Conservation (phyloP, 2,888 invertebrate genomes). For the Nomada ruficornis region DNA sequence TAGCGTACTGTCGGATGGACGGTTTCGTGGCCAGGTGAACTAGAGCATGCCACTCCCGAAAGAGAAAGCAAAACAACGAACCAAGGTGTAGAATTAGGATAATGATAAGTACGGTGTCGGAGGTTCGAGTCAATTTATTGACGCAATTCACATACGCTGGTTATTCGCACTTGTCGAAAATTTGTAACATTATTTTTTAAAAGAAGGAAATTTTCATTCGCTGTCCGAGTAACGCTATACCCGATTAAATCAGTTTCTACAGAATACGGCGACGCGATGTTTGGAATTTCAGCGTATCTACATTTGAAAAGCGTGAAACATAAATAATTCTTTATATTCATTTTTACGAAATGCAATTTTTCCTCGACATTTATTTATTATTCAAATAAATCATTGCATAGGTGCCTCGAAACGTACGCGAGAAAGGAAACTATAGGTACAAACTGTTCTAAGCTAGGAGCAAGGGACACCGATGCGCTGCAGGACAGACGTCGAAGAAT, state of each 20-base stretch:
- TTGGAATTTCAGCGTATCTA: too few species aligned
- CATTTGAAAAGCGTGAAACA: too few species aligned
- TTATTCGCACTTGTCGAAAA: conserved; percentile 17
- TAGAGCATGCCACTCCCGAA: conserved; percentile 84
- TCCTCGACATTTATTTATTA: too few species aligned
- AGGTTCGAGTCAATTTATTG: conserved; percentile 43
- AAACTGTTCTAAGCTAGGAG: conserved; percentile 5
- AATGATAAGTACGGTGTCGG: conserved; percentile 56
- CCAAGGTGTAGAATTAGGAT: conserved; percentile 69
- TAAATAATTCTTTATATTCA: too few species aligned
- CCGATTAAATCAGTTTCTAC: too few species aligned
- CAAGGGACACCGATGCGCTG: background rate
- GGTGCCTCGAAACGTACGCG: background rate
- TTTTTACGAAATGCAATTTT: too few species aligned
- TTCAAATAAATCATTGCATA: background rate
- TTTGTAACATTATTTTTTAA: background rate
- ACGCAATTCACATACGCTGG: conserved; percentile 4
- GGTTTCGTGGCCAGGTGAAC: conserved; percentile 77
- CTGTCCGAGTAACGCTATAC: too few species aligned
- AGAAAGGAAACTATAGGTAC: background rate
- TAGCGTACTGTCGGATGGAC: conserved; percentile 57
- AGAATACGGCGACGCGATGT: too few species aligned
- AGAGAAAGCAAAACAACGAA: conserved; percentile 84
- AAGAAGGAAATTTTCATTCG: too few species aligned
- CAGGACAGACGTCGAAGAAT: conserved; percentile 11